Conservation (phyloP, 2,888 invertebrate species). For the Synanthedon myopaeformis region DNA sequence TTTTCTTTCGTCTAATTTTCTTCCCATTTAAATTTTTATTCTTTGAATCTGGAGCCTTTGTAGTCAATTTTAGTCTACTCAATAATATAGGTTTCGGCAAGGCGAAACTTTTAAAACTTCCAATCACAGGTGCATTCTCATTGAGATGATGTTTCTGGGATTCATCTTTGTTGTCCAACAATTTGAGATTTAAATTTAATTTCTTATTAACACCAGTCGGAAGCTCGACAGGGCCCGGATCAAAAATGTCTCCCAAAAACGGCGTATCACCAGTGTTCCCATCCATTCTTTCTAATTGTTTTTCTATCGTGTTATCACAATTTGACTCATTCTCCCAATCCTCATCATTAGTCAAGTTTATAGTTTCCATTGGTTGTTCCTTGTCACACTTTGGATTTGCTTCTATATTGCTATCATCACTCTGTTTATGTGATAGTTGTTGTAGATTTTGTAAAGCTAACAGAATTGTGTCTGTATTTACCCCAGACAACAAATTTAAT, state of each 20-base stretch:
- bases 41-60: conserved; percentile 36
- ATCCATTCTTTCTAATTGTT: conserved; percentile 43
- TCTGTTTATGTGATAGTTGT: conserved; percentile 31
- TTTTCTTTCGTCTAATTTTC: conserved; percentile 38
- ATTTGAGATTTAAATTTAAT: conserved; percentile 39
- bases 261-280: conserved; percentile 51
- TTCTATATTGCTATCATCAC: conserved; percentile 11
- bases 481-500: conserved; percentile 41
- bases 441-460: conserved; percentile 59
- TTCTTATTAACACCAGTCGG: conserved; percentile 36
- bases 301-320: conserved; percentile 43
- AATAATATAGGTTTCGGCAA: conserved; percentile 61
- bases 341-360: conserved; percentile 58
- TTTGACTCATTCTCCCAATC: conserved; percentile 58
- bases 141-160: conserved; percentile 20
- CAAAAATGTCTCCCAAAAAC: conserved; percentile 63
- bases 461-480: conserved; percentile 51
- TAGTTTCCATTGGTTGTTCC: conserved; percentile 33
- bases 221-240: conserved; percentile 47
- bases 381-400: conserved; percentile 10
- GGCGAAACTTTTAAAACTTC: conserved; percentile 65
- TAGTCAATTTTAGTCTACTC: conserved; percentile 54
- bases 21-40: conserved; percentile 30
- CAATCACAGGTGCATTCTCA: conserved; percentile 51
- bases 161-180: conserved; percentile 23